Percentiles rank a stretch among this genome's conserved stretches.
These are phyloP conservation scores for Enteromius afrohamiltoni DNA, from an alignment of 2,797 vertebrate species.

Conservation along the genomic window DNA sequence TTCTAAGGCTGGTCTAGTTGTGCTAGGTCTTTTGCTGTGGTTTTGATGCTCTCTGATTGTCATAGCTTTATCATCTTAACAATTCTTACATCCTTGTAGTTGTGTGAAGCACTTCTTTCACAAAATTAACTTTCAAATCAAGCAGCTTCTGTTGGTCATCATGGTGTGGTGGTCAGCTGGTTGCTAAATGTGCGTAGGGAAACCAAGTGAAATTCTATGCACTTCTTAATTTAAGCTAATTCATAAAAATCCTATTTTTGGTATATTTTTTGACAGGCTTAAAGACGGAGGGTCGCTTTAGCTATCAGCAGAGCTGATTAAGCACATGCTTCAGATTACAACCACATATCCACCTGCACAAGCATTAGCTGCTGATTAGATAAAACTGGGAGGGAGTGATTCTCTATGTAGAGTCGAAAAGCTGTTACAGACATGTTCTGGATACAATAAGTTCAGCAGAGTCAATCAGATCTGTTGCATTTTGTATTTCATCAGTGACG, in stretches of 20 bases:
- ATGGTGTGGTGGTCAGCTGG: background rate
- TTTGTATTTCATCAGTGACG: background rate
- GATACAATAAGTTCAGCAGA: background rate
- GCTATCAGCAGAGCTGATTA: conserved; percentile 17
- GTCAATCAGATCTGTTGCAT: background rate
- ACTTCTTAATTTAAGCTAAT: background rate
- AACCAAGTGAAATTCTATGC: background rate
- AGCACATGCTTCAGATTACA: conserved; percentile 25
- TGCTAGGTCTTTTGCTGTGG: background rate
- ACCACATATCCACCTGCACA: conserved; percentile 12
- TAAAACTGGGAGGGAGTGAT: background rate
- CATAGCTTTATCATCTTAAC: conserved; percentile 11
- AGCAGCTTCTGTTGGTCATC: background rate
- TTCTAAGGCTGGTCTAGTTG: conserved; percentile 1
- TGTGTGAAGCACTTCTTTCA: background rate
- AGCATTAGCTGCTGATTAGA: conserved; percentile 20
- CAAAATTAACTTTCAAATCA: background rate
- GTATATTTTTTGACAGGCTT: background rate
- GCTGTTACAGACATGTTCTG: background rate
- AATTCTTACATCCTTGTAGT: background rate
- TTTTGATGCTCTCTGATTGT: conserved; percentile 28
- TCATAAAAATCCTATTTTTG: background rate
- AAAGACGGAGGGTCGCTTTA: background rate
- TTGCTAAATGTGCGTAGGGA: background rate
- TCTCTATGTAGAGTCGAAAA: background rate